Conservation (phyloP, 2,888 invertebrate species). For the Stenolophus ochropezus region DNA sequence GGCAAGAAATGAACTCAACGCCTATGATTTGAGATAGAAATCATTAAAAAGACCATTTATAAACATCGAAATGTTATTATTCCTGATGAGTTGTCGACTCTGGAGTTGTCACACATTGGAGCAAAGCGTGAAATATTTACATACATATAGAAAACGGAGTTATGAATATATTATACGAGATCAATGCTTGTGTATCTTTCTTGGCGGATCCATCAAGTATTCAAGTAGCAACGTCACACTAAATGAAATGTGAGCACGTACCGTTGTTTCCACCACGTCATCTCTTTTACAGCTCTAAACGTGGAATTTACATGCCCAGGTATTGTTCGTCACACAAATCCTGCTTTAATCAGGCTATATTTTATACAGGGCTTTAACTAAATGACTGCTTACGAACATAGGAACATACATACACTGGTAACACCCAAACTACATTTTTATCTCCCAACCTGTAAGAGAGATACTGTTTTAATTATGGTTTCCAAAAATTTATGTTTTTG, state of each 20-base stretch:
- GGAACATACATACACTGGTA: too few species aligned
- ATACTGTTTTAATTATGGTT: too few species aligned
- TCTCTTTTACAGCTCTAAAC: neutral
- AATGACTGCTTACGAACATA: constrained; percentile 6
- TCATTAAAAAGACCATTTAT: constrained; percentile 30
- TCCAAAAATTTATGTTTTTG: too few species aligned
- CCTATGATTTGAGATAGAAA: neutral
- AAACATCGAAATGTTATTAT: constrained; percentile 9
- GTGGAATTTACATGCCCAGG: neutral
- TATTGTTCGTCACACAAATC: constrained; percentile 14
- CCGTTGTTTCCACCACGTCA: neutral
- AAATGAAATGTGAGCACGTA: constrained; percentile 15
- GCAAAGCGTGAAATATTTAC: constrained; percentile 25
- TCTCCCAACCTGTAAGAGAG: too few species aligned
- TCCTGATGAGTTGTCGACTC: neutral
- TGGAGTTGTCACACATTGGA: constrained; percentile 13
- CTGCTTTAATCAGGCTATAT: neutral
- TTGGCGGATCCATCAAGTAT: constrained; percentile 5
- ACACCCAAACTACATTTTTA: too few species aligned
- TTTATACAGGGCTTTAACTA: neutral
- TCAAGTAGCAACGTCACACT: constrained; percentile 14
- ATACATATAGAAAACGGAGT: constrained; percentile 39
- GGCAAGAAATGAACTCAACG: too few species aligned
- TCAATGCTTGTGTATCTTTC: constrained; percentile 4
- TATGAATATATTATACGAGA: constrained; percentile 31